phyloP scores from a whole-genome alignment of 2,888 invertebrate genomes.

The Drosophila cyrtoloma region DNA sequence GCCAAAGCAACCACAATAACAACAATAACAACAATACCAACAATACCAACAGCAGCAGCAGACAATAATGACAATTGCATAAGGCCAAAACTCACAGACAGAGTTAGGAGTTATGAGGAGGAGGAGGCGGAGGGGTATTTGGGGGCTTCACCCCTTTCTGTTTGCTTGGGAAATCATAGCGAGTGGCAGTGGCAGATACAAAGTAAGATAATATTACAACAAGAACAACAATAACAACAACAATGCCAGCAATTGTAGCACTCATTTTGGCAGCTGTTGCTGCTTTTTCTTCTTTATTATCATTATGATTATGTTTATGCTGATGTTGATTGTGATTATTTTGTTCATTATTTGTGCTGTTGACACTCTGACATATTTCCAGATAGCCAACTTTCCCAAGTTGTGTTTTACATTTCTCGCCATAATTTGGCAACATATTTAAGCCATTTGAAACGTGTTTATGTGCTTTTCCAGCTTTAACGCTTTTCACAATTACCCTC shows the following conservation, averaged over 20 bases:
- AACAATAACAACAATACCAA: not conserved
- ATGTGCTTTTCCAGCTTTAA: constrained; percentile 53
- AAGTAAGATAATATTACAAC: constrained; percentile 42
- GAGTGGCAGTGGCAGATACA: constrained; percentile 43
- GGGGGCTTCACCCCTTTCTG: constrained; percentile 39
- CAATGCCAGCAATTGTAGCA: constrained; percentile 8
- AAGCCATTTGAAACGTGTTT: constrained; percentile 72
- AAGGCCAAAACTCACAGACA: constrained; percentile 41
- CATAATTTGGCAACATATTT: constrained; percentile 67
- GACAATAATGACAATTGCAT: constrained; percentile 62
- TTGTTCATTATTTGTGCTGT: constrained; percentile 49
- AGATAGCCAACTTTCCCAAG: constrained; percentile 70
- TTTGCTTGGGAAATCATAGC: constrained; percentile 36
- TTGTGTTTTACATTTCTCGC: constrained; percentile 40
- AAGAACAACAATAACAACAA: constrained; percentile 6
- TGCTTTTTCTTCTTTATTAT: constrained; percentile 24
- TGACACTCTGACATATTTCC: constrained; percentile 65
- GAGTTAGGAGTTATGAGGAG: not conserved
- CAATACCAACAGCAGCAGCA: constrained; percentile 1
- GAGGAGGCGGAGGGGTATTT: not conserved
- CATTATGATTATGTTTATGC: constrained; percentile 30
- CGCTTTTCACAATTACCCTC: constrained; percentile 47
- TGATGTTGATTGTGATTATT: constrained; percentile 36
- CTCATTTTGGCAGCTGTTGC: constrained; percentile 16
- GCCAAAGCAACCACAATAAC: constrained; percentile 36